Conservation (phyloP, 2,113 vertebrate genomes). For the Pagrus major region DNA sequence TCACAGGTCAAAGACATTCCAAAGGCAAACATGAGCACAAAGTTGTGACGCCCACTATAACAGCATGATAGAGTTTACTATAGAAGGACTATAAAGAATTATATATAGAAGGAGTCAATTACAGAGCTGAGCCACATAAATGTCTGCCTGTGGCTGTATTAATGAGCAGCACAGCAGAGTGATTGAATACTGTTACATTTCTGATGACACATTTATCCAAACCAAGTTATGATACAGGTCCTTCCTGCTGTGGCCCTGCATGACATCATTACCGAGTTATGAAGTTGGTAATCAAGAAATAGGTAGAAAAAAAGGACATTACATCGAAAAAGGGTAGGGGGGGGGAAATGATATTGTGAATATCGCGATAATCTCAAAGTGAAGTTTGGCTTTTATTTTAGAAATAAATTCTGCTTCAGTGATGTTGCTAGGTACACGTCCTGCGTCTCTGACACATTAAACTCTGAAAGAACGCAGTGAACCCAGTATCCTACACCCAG, state of each 20-base stretch:
- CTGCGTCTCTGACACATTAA: no score
- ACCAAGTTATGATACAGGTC: conserved; percentile 22
- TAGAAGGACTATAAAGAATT: no score
- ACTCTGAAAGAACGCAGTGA: no score
- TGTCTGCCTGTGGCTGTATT: conserved; percentile 25
- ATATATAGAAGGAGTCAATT: conserved; percentile 7
- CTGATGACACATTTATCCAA: conserved; percentile 36
- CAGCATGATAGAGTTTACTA: conserved; percentile 7
- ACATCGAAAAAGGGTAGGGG: no score
- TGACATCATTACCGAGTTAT: not conserved
- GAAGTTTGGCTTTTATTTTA: no score
- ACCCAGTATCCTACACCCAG: no score
- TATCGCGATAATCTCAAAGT: no score
- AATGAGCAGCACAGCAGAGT: conserved; percentile 34
- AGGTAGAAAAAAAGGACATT: not conserved
- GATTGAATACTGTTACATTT: conserved; percentile 27
- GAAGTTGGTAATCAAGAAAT: not conserved
- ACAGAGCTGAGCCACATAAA: not conserved
- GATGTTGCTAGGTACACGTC: no score
- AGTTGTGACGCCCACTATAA: not conserved
- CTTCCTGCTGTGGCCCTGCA: not conserved
- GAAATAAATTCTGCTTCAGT: no score
- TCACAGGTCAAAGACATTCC: conserved; percentile 45
- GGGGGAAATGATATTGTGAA: no score
- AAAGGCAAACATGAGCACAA: conserved; percentile 41